Conservation (phyloP, 2,797 vertebrate genomes). For the Trachurus trachurus region DNA sequence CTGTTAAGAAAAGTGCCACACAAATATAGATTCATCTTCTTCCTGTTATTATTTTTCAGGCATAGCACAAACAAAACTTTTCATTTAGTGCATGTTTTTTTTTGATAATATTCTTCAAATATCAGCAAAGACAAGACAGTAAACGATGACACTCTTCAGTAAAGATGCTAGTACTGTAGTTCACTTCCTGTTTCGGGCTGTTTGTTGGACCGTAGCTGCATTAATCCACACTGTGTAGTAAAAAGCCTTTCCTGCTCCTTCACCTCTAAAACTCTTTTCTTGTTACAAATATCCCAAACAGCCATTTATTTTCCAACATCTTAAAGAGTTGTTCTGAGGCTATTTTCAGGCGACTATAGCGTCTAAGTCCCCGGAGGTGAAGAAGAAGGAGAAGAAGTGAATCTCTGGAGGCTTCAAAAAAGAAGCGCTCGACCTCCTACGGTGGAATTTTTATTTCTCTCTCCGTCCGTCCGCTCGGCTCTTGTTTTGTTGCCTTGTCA, state of each 20-base stretch:
- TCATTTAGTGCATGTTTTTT: too few species aligned
- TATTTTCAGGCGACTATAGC: constrained; percentile 1
- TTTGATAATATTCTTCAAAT: too few species aligned
- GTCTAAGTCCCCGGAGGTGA: constrained; percentile 8
- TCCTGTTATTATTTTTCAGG: too few species aligned
- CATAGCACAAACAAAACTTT: too few species aligned
- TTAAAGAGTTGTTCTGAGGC: not conserved
- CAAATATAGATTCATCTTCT: too few species aligned
- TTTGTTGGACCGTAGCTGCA: not conserved
- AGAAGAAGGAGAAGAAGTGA: constrained; percentile 21
- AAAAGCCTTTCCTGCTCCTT: not conserved
- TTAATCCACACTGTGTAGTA: not conserved
- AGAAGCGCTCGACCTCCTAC: constrained; percentile 29
- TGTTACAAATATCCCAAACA: constrained; percentile 4
- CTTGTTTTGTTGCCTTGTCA: constrained; percentile 59
- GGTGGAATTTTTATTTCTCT: constrained; percentile 42
- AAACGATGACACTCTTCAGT: too few species aligned
- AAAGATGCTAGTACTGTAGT: too few species aligned
- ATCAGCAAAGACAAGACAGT: too few species aligned
- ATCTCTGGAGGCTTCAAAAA: constrained; percentile 24
- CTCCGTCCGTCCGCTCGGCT: constrained; percentile 17
- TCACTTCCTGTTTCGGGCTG: too few species aligned
- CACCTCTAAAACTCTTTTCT: not conserved
- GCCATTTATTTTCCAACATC: not conserved
- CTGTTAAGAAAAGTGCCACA: too few species aligned